phyloP scores from a whole-genome alignment of 2,888 invertebrate species.

The Sesia apiformis region DNA sequence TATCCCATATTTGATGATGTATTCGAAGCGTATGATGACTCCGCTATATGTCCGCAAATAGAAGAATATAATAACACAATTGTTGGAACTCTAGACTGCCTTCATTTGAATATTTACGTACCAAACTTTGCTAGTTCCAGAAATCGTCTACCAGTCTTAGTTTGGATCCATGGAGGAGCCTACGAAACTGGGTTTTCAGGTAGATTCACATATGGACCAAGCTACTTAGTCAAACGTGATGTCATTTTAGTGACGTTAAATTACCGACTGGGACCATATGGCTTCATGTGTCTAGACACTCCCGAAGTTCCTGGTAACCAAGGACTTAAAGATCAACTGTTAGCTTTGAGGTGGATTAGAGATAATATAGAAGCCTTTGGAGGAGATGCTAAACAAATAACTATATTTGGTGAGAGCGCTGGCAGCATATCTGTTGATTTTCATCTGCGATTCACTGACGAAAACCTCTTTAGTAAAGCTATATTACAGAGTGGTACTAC shows the following conservation, averaged over 20 bases:
- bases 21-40: slow-evolving; percentile 21
- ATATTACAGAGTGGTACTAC: slow-evolving; percentile 25
- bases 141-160: slow-evolving; percentile 7
- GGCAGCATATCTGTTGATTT: slow-evolving; percentile 39
- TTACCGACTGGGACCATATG: slow-evolving; percentile 48
- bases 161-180: slow-evolving; percentile 8
- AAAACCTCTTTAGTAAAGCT: slow-evolving; percentile 12
- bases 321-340: slow-evolving; percentile 44
- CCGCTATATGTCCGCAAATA: slow-evolving; percentile 26
- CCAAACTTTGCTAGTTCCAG: slow-evolving; percentile 4
- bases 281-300: slow-evolving; percentile 43
- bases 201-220: slow-evolving; percentile 2
- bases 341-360: slow-evolving; percentile 35
- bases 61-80: slow-evolving; percentile 21
- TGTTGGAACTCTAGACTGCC: slow-evolving; percentile 60
- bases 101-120: slow-evolving; percentile 67
- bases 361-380: slow-evolving; percentile 40
- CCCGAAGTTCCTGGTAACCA: slow-evolving; percentile 43
- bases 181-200: slow-evolving; percentile 2
- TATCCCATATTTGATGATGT: slow-evolving; percentile 11
- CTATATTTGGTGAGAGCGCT: slow-evolving; percentile 43
- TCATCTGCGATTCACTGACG: slow-evolving; percentile 15
- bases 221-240: slow-evolving; percentile 7
- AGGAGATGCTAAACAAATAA: slow-evolving; percentile 34
- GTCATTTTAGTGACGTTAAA: slow-evolving; percentile 24